phyloP scores from a whole-genome alignment of 2,888 invertebrate species.

The Drosophila fungiperda region DNA sequence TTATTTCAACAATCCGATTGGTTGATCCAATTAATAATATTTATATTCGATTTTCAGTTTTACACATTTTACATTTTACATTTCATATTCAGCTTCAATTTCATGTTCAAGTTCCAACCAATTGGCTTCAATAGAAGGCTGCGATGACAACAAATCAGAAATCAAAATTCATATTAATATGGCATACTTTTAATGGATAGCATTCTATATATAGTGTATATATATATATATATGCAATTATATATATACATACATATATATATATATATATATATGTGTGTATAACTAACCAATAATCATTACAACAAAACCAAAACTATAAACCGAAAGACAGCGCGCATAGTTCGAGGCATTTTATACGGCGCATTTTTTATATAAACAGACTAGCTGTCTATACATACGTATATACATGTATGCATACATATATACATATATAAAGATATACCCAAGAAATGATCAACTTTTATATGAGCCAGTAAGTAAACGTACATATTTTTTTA shows the following conservation, averaged over 20 bases:
- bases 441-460: slow-evolving; percentile 50
- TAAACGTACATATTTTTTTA: slow-evolving; percentile 78
- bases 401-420: slow-evolving; percentile 18
- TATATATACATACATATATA: slow-evolving; percentile 32
- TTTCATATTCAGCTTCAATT: slow-evolving; percentile 9
- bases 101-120: slow-evolving; percentile 59
- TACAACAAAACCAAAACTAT: slow-evolving; percentile 48
- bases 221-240: slow-evolving; percentile 21
- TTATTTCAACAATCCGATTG: slow-evolving; percentile 54
- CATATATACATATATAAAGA: slow-evolving; percentile 49
- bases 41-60: slow-evolving; percentile 4
- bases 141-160: slow-evolving; percentile 75
- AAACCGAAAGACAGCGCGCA: slow-evolving; percentile 56
- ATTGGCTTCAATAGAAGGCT: slow-evolving; percentile 79
- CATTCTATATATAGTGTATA: slow-evolving; percentile 32
- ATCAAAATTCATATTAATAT: slow-evolving; percentile 77
- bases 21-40: slow-evolving; percentile 16
- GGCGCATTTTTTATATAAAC: slow-evolving; percentile 76
- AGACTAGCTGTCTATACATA: slow-evolving; percentile 67
- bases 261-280: slow-evolving; percentile 36
- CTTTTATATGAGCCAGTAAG: slow-evolving; percentile 79
- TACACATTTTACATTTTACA: background rate
- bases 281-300: slow-evolving; percentile 58
- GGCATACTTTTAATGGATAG: slow-evolving; percentile 60
- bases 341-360: slow-evolving; percentile 71